phyloP scores from a whole-genome alignment of 2,797 vertebrate species.

The Artibeus jamaicensis region DNA sequence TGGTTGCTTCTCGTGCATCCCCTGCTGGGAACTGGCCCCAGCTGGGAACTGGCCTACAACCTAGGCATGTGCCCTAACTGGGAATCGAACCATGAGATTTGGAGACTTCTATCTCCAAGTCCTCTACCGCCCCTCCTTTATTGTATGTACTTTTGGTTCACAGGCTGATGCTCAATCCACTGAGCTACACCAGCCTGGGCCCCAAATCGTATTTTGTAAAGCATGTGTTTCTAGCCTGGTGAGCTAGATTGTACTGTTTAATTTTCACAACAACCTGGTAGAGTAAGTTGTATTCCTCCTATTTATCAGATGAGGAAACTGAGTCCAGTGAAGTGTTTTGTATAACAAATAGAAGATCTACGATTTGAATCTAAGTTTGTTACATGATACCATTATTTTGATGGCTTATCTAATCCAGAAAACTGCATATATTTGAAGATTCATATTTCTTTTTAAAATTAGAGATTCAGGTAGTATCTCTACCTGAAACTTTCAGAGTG shows the following conservation, averaged over 20 bases:
- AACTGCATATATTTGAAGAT: background rate
- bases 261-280: slow-evolving; percentile 8
- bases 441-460: background rate
- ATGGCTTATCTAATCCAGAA: background rate
- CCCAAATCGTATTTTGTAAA: background rate
- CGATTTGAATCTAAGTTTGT: background rate
- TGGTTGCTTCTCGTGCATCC: no score
- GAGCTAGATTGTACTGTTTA: background rate
- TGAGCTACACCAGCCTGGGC: no score
- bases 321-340: background rate
- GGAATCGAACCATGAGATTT: no score
- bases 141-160: no score
- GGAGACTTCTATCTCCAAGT: no score
- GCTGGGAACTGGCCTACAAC: no score
- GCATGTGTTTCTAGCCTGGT: background rate
- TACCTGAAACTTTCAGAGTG: background rate
- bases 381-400: background rate
- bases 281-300: background rate
- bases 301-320: slow-evolving; percentile 5
- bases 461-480: background rate
- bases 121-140: no score
- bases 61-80: no score
- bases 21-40: no score
- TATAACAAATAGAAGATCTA: background rate
- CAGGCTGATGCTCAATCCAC: no score